These are phyloP conservation scores for Polydrusus cervinus DNA, from an alignment of 2,888 invertebrate genomes.

Conservation along the genomic window DNA sequence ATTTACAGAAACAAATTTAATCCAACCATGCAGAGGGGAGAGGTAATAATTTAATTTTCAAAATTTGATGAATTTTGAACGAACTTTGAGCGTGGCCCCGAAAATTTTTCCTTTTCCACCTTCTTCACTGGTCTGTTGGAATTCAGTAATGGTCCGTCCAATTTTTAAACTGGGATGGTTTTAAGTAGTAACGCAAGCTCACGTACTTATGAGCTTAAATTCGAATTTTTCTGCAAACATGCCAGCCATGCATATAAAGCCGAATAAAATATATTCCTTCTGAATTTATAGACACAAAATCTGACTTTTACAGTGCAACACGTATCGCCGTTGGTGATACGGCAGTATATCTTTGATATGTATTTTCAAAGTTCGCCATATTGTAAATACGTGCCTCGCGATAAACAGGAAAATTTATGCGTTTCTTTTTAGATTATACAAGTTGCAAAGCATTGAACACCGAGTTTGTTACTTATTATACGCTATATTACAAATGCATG, in stretches of 20 bases:
- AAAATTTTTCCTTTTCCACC: no score
- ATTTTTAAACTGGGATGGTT: no score
- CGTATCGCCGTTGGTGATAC: constrained; percentile 51
- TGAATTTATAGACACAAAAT: constrained; percentile 52
- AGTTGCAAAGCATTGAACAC: constrained; percentile 37
- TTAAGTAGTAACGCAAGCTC: no score
- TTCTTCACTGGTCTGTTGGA: no score
- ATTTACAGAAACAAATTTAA: no score
- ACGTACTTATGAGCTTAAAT: constrained; percentile 3
- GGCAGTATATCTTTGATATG: constrained; percentile 48
- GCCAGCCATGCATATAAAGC: constrained; percentile 28
- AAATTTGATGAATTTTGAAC: no score
- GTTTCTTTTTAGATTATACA: constrained; percentile 49
- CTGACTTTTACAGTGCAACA: constrained; percentile 52
- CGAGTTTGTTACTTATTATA: constrained; percentile 48
- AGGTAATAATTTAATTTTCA: no score
- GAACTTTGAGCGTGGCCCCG: no score
- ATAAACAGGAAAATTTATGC: constrained; percentile 54
- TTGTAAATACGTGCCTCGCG: constrained; percentile 51
- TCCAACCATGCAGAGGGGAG: no score
- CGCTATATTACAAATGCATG: constrained; percentile 39
- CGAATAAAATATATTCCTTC: constrained; percentile 40
- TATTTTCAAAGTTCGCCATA: constrained; percentile 52
- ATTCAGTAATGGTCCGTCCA: no score
- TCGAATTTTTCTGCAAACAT: constrained; percentile 17